Percentiles rank a stretch among this genome's conserved stretches.
phyloP scores from a whole-genome alignment of 2,113 vertebrate genomes.

The Peromyscus polionotus region DNA sequence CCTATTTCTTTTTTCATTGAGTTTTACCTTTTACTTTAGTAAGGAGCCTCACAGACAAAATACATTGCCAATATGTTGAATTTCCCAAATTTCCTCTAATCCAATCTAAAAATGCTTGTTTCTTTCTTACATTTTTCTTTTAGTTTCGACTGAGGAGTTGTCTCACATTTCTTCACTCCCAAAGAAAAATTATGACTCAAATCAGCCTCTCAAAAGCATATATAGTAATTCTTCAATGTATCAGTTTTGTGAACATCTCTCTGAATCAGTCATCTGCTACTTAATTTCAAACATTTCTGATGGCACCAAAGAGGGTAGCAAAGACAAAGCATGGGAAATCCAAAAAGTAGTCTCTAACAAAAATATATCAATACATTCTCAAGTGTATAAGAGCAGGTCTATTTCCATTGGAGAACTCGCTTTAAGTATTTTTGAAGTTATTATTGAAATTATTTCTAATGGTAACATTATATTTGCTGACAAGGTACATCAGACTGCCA shows the following conservation, averaged over 20 bases:
- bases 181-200: constrained; percentile 47
- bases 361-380: constrained; percentile 74
- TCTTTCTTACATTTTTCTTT: constrained; percentile 19
- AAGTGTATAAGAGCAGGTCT: constrained; percentile 47
- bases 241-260: constrained; percentile 74
- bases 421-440: constrained; percentile 68
- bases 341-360: constrained; percentile 45
- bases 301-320: neutral
- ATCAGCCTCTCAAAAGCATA: constrained; percentile 47
- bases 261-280: constrained; percentile 71
- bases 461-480: constrained; percentile 70
- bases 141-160: constrained; percentile 44
- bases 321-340: constrained; percentile 37
- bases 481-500: constrained; percentile 2
- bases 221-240: constrained; percentile 65
- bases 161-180: constrained; percentile 53
- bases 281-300: constrained; percentile 71
- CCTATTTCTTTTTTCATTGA: neutral
- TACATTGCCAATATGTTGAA: neutral
- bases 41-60: neutral
- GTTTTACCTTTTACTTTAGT: neutral
- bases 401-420: constrained; percentile 71
- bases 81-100: neutral
- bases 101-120: neutral
- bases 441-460: constrained; percentile 73